Evolutionary conservation across 2,113 vertebrate genomes (phyloP).

Genomic region (Indri indri): DNA sequence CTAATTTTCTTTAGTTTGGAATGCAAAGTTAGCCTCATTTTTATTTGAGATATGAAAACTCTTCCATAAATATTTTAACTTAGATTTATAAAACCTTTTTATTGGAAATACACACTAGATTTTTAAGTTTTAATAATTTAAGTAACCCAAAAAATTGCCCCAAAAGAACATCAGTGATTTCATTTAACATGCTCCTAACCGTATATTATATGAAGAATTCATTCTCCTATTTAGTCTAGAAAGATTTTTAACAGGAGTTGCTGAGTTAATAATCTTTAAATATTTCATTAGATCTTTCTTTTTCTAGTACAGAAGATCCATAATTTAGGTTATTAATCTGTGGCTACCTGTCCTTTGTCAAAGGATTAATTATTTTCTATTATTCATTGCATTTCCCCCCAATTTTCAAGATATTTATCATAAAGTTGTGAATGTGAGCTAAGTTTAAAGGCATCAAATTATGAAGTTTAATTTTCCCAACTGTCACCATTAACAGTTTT

Average conservation of each 20-base stretch:
- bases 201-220: background rate
- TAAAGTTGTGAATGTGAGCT: background rate
- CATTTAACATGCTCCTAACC: background rate
- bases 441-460: background rate
- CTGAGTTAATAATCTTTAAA: conserved; percentile 30
- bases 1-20: background rate
- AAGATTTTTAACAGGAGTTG: conserved; percentile 25
- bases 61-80: conserved; percentile 12
- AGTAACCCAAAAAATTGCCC: too few species aligned
- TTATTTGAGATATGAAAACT: background rate
- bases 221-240: background rate
- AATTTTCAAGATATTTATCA: conserved; percentile 20
- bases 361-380: conserved; percentile 53
- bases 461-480: background rate
- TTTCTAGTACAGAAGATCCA: background rate
- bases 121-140: background rate
- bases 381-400: background rate
- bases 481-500: background rate
- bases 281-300: conserved; percentile 40
- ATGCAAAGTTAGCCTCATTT: background rate
- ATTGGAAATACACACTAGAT: background rate
- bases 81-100: background rate
- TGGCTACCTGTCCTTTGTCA: background rate
- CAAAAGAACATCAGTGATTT: background rate
- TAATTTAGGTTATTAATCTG: conserved; percentile 21